These are phyloP conservation scores for Numida meleagris DNA, from an alignment of 2,113 vertebrate species.

Conservation along the genomic window DNA sequence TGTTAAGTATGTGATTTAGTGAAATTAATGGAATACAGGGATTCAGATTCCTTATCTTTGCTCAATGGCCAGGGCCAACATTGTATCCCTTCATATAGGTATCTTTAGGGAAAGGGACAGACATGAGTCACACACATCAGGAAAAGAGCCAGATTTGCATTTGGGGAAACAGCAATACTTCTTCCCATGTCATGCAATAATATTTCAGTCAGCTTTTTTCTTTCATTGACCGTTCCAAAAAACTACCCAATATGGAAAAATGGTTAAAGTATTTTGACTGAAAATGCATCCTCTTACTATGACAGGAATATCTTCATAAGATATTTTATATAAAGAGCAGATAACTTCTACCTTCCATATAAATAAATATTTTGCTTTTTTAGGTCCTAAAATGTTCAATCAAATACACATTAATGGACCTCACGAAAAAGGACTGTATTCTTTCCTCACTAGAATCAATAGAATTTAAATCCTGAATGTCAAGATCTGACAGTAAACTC, in stretches of 20 bases:
- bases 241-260: neutral
- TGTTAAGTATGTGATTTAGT: neutral
- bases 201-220: neutral
- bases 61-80: neutral
- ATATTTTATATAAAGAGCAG: neutral
- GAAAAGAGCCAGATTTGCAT: neutral
- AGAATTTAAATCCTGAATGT: neutral
- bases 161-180: neutral
- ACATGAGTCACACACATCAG: neutral
- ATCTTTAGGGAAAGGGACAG: neutral
- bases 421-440: neutral
- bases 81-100: neutral
- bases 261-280: neutral
- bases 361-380: neutral
- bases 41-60: neutral
- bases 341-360: neutral
- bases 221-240: neutral
- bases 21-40: neutral
- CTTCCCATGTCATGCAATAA: neutral
- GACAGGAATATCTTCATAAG: neutral
- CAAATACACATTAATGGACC: neutral
- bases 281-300: neutral
- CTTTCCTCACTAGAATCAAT: neutral
- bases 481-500: neutral
- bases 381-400: neutral